These are phyloP conservation scores for Melanotaenia boesemani DNA, from an alignment of 2,797 vertebrate genomes.

Conservation along the genomic window DNA sequence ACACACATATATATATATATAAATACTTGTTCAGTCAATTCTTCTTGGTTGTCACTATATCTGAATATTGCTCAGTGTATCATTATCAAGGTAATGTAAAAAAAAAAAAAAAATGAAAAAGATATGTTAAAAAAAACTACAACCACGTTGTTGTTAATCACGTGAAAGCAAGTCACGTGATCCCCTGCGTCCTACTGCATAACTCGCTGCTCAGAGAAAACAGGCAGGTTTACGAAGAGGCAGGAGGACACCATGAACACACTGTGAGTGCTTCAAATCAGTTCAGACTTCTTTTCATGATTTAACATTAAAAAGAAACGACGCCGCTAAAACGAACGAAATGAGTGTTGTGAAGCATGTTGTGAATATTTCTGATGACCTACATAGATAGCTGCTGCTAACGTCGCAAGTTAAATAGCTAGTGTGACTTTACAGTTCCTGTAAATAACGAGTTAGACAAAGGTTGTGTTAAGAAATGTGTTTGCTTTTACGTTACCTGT, in stretches of 20 bases:
- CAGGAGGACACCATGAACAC: conserved; percentile 64
- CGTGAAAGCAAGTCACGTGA: conserved; percentile 63
- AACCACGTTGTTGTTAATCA: conserved; percentile 32
- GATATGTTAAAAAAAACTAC: neutral
- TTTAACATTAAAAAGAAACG: rapidly evolving
- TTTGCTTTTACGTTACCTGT: neutral
- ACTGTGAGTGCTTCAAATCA: conserved; percentile 62
- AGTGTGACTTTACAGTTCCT: neutral
- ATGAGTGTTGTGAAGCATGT: neutral
- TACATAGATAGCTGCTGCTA: conserved; percentile 40
- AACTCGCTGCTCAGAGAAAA: neutral
- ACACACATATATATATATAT: too few species aligned
- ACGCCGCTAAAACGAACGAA: too few species aligned
- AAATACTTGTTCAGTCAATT: too few species aligned
- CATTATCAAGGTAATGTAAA: too few species aligned
- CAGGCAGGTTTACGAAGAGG: neutral
- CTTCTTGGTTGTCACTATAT: too few species aligned
- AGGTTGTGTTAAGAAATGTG: neutral
- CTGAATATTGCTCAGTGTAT: too few species aligned
- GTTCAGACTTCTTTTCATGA: neutral
- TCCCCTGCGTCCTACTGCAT: neutral
- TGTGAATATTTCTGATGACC: conserved; percentile 31
- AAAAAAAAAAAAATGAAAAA: neutral
- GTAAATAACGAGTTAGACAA: neutral
- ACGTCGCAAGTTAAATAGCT: conserved; percentile 10